These are phyloP conservation scores for Lophura nycthemera DNA, from an alignment of 2,113 vertebrate genomes.

Conservation along the genomic window DNA sequence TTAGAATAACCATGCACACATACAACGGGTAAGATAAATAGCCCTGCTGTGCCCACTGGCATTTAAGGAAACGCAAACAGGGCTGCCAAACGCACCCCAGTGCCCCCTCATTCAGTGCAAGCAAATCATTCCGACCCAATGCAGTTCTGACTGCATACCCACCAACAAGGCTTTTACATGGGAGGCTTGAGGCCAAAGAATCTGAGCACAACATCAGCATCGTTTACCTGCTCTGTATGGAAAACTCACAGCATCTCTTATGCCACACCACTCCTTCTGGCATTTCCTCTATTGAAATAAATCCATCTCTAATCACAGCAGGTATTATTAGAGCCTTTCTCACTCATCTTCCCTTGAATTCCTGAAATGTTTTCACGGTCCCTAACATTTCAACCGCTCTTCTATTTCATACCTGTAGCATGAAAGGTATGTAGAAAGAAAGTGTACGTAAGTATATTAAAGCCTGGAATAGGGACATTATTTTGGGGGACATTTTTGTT, in stretches of 20 bases:
- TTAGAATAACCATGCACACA: rapidly evolving
- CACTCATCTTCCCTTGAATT: not conserved
- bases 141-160: too few species aligned
- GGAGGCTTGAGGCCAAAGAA: not conserved
- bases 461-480: not conserved
- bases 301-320: not conserved
- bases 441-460: not conserved
- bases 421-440: too few species aligned
- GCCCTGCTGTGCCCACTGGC: too few species aligned
- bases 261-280: not conserved
- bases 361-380: not conserved
- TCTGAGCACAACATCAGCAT: not conserved
- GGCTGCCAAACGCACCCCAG: not conserved
- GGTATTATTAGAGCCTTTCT: not conserved
- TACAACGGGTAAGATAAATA: not conserved
- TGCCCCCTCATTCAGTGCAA: not conserved
- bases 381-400: not conserved
- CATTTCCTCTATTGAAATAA: not conserved
- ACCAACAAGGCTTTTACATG: not conserved
- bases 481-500: not conserved
- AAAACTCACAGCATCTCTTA: not conserved
- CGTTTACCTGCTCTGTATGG: not conserved
- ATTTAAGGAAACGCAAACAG: too few species aligned
- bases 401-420: not conserved
- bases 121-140: not conserved